These are phyloP conservation scores for Enhydra lutris DNA, from an alignment of 2,113 vertebrate species.

Conservation along the genomic window DNA sequence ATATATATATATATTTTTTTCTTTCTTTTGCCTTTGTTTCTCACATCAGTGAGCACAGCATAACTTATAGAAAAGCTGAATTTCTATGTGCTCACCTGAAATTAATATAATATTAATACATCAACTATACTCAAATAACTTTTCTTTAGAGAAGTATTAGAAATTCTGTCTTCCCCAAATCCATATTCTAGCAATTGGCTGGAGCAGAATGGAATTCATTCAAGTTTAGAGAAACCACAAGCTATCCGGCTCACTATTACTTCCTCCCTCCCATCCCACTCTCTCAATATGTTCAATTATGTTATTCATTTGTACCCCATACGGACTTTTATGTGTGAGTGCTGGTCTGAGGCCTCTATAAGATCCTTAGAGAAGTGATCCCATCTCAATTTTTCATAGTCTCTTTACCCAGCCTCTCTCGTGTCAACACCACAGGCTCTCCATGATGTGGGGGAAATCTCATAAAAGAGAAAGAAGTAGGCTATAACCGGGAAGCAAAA, in stretches of 20 bases:
- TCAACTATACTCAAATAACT: not conserved
- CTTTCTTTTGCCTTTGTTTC: not conserved
- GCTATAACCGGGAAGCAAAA: constrained; percentile 24
- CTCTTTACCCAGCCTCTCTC: constrained; percentile 23
- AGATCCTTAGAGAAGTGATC: not conserved
- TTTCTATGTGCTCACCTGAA: not conserved
- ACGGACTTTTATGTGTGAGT: not conserved
- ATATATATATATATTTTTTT: not conserved
- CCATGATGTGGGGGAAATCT: not conserved
- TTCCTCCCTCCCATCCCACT: not conserved
- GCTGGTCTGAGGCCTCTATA: not conserved
- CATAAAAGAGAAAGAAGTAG: constrained; percentile 18
- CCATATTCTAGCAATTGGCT: not conserved
- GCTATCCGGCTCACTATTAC: not conserved
- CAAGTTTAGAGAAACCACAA: not conserved
- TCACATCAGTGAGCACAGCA: not conserved
- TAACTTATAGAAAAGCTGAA: not conserved
- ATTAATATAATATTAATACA: not conserved
- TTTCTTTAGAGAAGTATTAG: not conserved
- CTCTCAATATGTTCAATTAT: not conserved
- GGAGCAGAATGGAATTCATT: not conserved
- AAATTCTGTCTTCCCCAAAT: not conserved
- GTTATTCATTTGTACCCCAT: not conserved
- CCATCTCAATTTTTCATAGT: not conserved
- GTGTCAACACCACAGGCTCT: not conserved